Percentiles rank a stretch among this genome's conserved stretches.
phyloP scores from a whole-genome alignment of 2,797 vertebrate genomes.

The Betta splendens region DNA sequence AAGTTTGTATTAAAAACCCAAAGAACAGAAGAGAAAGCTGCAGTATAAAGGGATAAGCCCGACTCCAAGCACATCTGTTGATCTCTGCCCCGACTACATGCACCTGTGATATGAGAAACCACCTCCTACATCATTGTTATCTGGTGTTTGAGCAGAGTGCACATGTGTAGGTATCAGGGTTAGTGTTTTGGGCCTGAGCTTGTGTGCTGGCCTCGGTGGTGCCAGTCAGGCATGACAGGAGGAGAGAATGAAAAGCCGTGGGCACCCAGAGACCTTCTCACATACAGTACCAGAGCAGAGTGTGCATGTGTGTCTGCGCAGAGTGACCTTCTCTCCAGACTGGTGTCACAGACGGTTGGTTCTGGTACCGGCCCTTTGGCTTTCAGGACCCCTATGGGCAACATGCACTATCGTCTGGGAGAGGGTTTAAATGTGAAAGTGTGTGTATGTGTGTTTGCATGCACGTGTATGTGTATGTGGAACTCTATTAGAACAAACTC shows the following conservation, averaged over 20 bases:
- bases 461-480: neutral
- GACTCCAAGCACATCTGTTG: conserved; percentile 1
- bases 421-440: conserved; percentile 46
- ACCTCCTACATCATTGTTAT: conserved; percentile 36
- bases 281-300: conserved; percentile 52
- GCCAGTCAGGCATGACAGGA: conserved; percentile 73
- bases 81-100: conserved; percentile 11
- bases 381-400: conserved; percentile 52
- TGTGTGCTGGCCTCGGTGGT: conserved; percentile 50
- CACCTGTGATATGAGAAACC: conserved; percentile 10
- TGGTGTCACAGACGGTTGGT: conserved; percentile 60
- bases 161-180: conserved; percentile 2
- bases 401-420: conserved; percentile 42
- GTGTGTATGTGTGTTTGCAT: conserved; percentile 14
- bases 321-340: conserved; percentile 70
- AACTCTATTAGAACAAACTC: conserved; percentile 17
- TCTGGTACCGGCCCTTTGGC: conserved; percentile 62
- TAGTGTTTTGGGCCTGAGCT: conserved; percentile 6
- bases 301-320: conserved; percentile 34
- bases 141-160: conserved; percentile 23
- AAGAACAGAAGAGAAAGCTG: neutral
- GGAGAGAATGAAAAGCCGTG: conserved; percentile 70
- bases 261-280: conserved; percentile 68
- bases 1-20: conserved; percentile 13
- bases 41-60: conserved; percentile 16